phyloP scores from a whole-genome alignment of 1,140 invertebrate species.

The Macrobrachium rosenbergii region DNA sequence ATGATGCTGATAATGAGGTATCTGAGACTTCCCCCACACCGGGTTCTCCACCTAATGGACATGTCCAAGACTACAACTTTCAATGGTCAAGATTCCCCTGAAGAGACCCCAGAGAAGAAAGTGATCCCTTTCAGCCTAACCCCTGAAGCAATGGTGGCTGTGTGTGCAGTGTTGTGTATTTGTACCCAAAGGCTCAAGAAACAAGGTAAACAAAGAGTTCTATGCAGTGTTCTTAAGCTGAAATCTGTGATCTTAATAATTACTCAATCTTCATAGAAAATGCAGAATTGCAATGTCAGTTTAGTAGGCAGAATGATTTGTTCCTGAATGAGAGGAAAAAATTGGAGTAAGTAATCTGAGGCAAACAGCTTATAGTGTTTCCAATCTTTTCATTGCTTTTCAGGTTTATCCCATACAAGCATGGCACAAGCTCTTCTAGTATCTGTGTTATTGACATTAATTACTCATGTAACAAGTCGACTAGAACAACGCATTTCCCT shows the following conservation, averaged over 20 bases:
- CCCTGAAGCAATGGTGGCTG: conserved; percentile 50
- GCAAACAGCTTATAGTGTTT: background rate
- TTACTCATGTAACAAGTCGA: conserved; percentile 54
- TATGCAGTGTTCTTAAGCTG: background rate
- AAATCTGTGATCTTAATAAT: background rate
- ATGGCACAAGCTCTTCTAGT: conserved; percentile 56
- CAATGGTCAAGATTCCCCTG: conserved; percentile 41
- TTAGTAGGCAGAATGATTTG: too few species aligned
- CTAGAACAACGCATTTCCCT: conserved; percentile 59
- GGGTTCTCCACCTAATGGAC: conserved; percentile 10
- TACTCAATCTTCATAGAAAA: background rate
- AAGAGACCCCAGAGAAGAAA: conserved; percentile 23
- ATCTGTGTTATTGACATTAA: conserved; percentile 52
- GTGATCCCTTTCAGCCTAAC: conserved; percentile 23
- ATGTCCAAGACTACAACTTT: background rate
- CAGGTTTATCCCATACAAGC: conserved; percentile 53
- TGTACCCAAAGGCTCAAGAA: conserved; percentile 53
- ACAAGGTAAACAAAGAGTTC: conserved; percentile 34
- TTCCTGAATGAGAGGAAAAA: too few species aligned
- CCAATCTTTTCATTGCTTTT: background rate
- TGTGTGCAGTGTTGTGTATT: conserved; percentile 50
- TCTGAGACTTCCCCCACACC: conserved; percentile 38
- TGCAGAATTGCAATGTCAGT: too few species aligned
- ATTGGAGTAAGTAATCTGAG: background rate
- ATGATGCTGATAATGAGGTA: conserved; percentile 46